phyloP scores from a whole-genome alignment of 2,113 vertebrate genomes.

The Aegithalos caudatus region DNA sequence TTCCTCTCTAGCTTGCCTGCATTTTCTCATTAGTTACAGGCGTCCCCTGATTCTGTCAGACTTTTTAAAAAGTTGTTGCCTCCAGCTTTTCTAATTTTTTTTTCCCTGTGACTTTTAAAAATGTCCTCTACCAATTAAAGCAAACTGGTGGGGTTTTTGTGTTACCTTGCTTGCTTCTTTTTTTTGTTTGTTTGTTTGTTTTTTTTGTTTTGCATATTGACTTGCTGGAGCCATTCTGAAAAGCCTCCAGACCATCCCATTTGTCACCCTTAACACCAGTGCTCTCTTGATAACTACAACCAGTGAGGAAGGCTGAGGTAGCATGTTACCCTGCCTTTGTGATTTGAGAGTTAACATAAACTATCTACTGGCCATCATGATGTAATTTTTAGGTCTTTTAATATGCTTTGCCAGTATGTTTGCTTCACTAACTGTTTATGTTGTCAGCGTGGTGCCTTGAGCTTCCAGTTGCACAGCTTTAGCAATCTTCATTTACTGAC shows the following conservation, averaged over 20 bases:
- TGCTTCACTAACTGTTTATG: not conserved
- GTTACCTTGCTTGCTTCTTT: not conserved
- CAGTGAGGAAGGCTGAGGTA: not conserved
- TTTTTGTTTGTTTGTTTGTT: not conserved
- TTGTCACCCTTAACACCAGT: not conserved
- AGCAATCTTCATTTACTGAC: conserved; percentile 32
- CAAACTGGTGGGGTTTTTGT: not conserved
- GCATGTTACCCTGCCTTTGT: not conserved
- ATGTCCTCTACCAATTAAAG: not conserved
- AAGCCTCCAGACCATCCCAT: not conserved
- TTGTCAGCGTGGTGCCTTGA: not conserved
- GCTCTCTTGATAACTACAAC: not conserved
- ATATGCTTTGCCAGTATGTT: not conserved
- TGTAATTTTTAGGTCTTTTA: not conserved
- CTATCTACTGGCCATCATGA: not conserved
- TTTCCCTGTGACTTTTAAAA: conserved; percentile 1
- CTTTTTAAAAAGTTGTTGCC: not conserved
- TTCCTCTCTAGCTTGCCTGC: conserved; percentile 26
- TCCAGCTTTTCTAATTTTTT: conserved; percentile 31
- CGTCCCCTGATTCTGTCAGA: conserved; percentile 38
- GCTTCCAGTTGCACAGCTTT: conserved; percentile 30
- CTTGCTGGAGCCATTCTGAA: conserved; percentile 33
- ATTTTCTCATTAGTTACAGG: conserved; percentile 53
- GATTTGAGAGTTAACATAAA: not conserved
- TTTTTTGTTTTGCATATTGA: conserved; percentile 24